Conservation (phyloP, 2,888 invertebrate species). For the Branchellion lobata region DNA sequence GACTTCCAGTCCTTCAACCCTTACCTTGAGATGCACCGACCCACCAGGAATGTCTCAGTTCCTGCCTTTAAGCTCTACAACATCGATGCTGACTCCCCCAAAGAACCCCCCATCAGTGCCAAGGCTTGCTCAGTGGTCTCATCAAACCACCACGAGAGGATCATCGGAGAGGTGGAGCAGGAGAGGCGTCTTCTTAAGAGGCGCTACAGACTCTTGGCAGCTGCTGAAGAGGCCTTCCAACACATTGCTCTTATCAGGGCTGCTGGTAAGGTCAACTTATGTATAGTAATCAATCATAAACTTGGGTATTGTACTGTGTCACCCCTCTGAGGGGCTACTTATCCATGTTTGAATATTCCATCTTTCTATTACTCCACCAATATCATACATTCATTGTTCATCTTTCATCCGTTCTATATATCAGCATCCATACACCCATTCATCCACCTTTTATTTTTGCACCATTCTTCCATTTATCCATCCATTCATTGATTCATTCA, state of each 20-base stretch:
- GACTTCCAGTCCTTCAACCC: constrained; percentile 96
- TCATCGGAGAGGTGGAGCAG: constrained; percentile 96
- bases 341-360: not conserved
- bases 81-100: constrained; percentile 70
- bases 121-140: constrained; percentile 11
- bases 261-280: not conserved
- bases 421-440: no score
- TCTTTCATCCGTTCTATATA: no score
- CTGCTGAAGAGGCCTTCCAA: constrained; percentile 96
- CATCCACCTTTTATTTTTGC: no score
- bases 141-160: constrained; percentile 72
- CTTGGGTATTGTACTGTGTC: constrained; percentile 1
- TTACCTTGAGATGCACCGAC: constrained; percentile 64
- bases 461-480: no score
- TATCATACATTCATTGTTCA: no score
- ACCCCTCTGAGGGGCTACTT: not conserved
- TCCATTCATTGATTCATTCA: no score
- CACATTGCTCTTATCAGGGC: constrained; percentile 72
- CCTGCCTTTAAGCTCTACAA: constrained; percentile 81
- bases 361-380: not conserved
- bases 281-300: no score
- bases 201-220: constrained; percentile 82
- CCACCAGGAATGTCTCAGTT: not conserved
- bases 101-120: not conserved
- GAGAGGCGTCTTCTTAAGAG: constrained; percentile 87